phyloP scores from a whole-genome alignment of 2,888 invertebrate genomes.

The Hyposoter didymator region DNA sequence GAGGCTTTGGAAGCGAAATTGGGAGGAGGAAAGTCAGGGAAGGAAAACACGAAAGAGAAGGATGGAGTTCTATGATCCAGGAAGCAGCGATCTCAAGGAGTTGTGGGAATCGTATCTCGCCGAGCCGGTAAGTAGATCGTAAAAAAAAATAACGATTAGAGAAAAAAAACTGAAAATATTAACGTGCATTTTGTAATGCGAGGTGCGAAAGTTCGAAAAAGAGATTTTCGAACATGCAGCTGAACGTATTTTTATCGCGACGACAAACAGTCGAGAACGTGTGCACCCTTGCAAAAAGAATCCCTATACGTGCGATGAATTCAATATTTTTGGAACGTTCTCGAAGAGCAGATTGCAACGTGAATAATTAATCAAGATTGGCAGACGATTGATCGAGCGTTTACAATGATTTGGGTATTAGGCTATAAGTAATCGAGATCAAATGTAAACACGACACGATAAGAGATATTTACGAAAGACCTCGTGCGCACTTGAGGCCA shows the following conservation, averaged over 20 bases:
- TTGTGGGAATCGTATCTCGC: slow-evolving; percentile 92
- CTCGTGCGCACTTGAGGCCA: not conserved
- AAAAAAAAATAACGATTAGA: not conserved
- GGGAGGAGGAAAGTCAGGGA: slow-evolving; percentile 54
- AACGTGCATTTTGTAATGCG: not conserved
- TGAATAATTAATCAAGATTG: not conserved
- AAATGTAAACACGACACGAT: not conserved
- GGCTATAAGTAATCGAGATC: slow-evolving; percentile 6
- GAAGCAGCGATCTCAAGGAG: slow-evolving; percentile 90
- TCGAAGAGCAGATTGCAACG: not conserved
- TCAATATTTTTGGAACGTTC: not conserved
- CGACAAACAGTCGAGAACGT: not conserved
- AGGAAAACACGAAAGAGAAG: slow-evolving; percentile 65
- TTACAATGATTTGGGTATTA: slow-evolving; percentile 3
- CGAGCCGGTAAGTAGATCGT: slow-evolving; percentile 90
- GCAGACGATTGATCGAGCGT: not conserved
- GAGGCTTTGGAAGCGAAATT: not conserved
- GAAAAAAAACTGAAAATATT: slow-evolving; percentile 13
- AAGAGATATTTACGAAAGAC: not conserved
- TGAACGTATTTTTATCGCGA: not conserved
- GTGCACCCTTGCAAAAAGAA: not conserved
- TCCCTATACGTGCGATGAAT: not conserved
- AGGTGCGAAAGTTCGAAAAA: not conserved
- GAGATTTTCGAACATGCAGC: not conserved
- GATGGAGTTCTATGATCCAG: slow-evolving; percentile 89